phyloP scores from a whole-genome alignment of 1,140 invertebrate species.

The Calephelis nemesis region DNA sequence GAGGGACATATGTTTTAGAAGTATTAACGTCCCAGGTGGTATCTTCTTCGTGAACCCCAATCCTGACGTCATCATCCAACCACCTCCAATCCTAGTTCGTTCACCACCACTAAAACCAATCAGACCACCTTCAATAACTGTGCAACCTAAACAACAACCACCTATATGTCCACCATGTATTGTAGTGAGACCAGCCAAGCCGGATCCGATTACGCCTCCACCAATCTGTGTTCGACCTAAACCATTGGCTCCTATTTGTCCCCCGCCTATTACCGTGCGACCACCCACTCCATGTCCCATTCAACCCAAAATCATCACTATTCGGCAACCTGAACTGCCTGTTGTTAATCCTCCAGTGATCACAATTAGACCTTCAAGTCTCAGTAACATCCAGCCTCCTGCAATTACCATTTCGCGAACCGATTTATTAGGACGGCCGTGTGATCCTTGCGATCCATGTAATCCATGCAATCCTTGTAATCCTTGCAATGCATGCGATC shows the following conservation, averaged over 20 bases:
- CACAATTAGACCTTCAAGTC: conserved; percentile 38
- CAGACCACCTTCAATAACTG: conserved; percentile 40
- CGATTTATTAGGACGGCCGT: conserved; percentile 25
- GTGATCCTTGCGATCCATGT: conserved; percentile 21
- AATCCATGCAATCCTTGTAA: background rate
- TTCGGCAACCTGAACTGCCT: conserved; percentile 37
- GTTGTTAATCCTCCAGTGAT: conserved; percentile 44
- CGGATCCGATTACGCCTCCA: conserved; percentile 43
- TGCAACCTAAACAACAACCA: conserved; percentile 39
- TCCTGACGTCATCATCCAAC: conserved; percentile 52
- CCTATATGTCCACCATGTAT: conserved; percentile 48
- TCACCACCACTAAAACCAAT: conserved; percentile 43
- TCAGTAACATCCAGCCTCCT: conserved; percentile 41
- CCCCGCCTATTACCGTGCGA: conserved; percentile 42
- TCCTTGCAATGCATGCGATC: too few species aligned
- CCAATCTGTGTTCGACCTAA: conserved; percentile 44
- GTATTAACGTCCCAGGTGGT: conserved; percentile 45
- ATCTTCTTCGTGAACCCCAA: conserved; percentile 42
- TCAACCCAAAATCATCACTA: conserved; percentile 44
- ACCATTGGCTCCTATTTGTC: conserved; percentile 36
- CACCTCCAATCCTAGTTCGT: conserved; percentile 49
- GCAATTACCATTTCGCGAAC: conserved; percentile 33
- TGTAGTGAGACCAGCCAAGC: conserved; percentile 37
- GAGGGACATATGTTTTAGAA: conserved; percentile 41
- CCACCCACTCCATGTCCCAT: conserved; percentile 42